These are phyloP conservation scores for Cantharis rustica DNA, from an alignment of 2,888 invertebrate genomes.

Conservation along the genomic window DNA sequence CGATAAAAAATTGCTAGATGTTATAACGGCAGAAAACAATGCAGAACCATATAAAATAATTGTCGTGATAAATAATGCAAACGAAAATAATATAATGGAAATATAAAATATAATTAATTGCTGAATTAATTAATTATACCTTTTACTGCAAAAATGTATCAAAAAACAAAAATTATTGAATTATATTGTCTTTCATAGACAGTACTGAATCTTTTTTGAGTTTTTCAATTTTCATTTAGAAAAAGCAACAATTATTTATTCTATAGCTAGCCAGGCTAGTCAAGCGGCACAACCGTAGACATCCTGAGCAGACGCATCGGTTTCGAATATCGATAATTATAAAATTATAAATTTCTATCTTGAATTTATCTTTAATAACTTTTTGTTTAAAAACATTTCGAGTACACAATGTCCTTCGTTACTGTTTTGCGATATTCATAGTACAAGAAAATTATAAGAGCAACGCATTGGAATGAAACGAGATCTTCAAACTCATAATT, in stretches of 20 bases:
- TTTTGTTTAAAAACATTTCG: too few relatives aligned
- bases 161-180: not conserved
- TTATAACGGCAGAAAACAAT: not conserved
- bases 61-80: conserved; percentile 22
- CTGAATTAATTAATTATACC: conserved; percentile 25
- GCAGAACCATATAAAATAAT: not conserved
- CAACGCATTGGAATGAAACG: not conserved
- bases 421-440: not conserved
- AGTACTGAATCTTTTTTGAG: not conserved
- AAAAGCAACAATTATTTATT: not conserved
- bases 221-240: not conserved
- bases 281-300: too few relatives aligned
- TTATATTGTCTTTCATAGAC: not conserved
- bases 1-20: not conserved
- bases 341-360: too few relatives aligned
- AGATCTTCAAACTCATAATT: not conserved
- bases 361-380: too few relatives aligned
- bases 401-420: too few relatives aligned
- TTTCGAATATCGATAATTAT: too few relatives aligned
- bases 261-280: too few relatives aligned
- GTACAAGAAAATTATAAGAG: not conserved
- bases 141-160: conserved; percentile 1
- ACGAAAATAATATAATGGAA: conserved; percentile 21
- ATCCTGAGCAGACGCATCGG: too few relatives aligned
- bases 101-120: conserved; percentile 29